These are phyloP conservation scores for Cyaniris semiargus DNA, from an alignment of 2,888 invertebrate species.

Conservation along the genomic window DNA sequence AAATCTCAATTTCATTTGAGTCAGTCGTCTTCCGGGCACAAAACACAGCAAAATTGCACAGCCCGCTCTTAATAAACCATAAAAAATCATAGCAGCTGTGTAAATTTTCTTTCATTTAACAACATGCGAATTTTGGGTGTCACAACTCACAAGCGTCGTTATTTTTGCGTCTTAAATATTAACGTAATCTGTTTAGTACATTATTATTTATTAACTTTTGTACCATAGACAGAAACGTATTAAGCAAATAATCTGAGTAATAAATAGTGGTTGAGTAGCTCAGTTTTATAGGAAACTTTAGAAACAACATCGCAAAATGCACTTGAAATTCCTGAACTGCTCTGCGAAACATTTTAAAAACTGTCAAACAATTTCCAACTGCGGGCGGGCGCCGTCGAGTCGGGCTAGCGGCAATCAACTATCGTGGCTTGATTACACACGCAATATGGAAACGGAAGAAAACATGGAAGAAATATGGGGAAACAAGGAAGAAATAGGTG, in stretches of 20 bases:
- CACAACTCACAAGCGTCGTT: background rate
- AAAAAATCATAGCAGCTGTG: too few species aligned
- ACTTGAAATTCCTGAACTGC: background rate
- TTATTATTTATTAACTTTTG: too few species aligned
- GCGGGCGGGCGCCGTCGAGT: slow-evolving; percentile 14
- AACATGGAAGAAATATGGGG: background rate
- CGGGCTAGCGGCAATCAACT: background rate
- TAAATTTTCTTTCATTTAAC: too few species aligned
- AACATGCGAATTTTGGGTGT: background rate
- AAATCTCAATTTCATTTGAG: too few species aligned
- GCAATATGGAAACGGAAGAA: background rate
- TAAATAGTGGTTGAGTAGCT: too few species aligned
- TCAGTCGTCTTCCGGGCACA: too few species aligned
- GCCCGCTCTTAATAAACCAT: too few species aligned
- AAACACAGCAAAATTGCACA: too few species aligned
- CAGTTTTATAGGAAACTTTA: background rate
- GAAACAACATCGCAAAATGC: background rate
- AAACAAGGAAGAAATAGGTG: background rate
- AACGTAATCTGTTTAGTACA: too few species aligned
- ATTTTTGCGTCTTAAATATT: background rate
- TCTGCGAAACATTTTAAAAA: background rate
- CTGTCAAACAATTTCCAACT: slow-evolving; percentile 5
- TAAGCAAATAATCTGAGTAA: too few species aligned
- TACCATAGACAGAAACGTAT: too few species aligned
- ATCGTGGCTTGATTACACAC: background rate